phyloP scores from a whole-genome alignment of 2,797 vertebrate genomes.

The Hoplostethus mediterraneus region DNA sequence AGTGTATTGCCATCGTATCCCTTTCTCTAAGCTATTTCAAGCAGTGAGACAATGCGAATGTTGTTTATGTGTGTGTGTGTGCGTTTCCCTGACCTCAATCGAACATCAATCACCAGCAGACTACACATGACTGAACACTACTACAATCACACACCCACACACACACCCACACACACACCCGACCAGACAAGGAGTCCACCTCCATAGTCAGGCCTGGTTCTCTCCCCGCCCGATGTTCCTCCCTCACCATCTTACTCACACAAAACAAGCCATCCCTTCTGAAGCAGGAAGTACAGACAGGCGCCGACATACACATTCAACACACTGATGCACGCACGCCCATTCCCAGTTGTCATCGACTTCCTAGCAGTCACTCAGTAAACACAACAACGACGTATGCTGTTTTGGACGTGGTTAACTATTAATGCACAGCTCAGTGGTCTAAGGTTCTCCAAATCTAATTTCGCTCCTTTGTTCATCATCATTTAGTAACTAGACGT shows the following conservation, averaged over 20 bases:
- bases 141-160: slow-evolving; percentile 53
- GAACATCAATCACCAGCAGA: slow-evolving; percentile 42
- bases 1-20: neutral
- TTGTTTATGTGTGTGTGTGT: neutral
- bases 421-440: neutral
- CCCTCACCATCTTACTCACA: too few species aligned
- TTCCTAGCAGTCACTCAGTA: slow-evolving; percentile 16
- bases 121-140: slow-evolving; percentile 59
- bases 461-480: slow-evolving; percentile 19
- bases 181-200: slow-evolving; percentile 38
- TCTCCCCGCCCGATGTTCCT: too few species aligned
- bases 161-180: neutral
- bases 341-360: slow-evolving; percentile 6
- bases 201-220: slow-evolving; percentile 27
- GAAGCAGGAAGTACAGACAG: neutral
- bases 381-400: slow-evolving; percentile 3
- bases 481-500: slow-evolving; percentile 16
- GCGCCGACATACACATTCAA: neutral
- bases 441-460: neutral
- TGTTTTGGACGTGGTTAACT: slow-evolving; percentile 5
- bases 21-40: neutral
- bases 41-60: neutral
- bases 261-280: too few species aligned
- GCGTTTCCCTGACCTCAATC: slow-evolving; percentile 33
- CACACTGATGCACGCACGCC: neutral